These are phyloP conservation scores for Gibbula magus DNA, from an alignment of 2,888 invertebrate genomes.

Conservation along the genomic window DNA sequence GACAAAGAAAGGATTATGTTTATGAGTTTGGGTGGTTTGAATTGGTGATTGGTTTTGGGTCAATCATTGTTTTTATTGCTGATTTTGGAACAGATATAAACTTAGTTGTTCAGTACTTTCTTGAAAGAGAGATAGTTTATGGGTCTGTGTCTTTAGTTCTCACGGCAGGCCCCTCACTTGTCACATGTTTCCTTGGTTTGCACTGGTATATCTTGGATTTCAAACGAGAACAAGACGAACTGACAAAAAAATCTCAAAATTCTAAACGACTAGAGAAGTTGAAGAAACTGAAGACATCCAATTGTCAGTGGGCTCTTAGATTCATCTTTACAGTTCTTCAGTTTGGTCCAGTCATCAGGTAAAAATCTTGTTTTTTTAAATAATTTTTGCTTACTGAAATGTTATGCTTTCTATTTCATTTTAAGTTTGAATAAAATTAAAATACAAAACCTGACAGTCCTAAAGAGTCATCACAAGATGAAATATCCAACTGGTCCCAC, in stretches of 20 bases:
- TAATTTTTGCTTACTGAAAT: no score
- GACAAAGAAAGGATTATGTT: not conserved
- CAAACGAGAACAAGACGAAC: conserved; percentile 45
- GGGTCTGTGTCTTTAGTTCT: conserved; percentile 56
- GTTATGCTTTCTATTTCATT: not conserved
- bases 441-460: not conserved
- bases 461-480: no score
- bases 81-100: conserved; percentile 61
- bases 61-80: conserved; percentile 59
- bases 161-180: conserved; percentile 55
- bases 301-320: conserved; percentile 53
- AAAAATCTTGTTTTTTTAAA: no score
- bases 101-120: conserved; percentile 58
- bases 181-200: conserved; percentile 57
- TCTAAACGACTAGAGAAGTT: conserved; percentile 13
- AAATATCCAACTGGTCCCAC: no score
- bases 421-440: no score
- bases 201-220: conserved; percentile 65
- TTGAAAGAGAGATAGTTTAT: conserved; percentile 44
- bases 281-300: conserved; percentile 44
- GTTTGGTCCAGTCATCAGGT: conserved; percentile 67
- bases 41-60: conserved; percentile 50
- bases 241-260: not conserved
- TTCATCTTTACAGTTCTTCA: conserved; percentile 61
- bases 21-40: conserved; percentile 50